Evolutionary conservation across 2,797 vertebrate genomes (phyloP).

Genomic region (Chlorospingus flavigularis): DNA sequence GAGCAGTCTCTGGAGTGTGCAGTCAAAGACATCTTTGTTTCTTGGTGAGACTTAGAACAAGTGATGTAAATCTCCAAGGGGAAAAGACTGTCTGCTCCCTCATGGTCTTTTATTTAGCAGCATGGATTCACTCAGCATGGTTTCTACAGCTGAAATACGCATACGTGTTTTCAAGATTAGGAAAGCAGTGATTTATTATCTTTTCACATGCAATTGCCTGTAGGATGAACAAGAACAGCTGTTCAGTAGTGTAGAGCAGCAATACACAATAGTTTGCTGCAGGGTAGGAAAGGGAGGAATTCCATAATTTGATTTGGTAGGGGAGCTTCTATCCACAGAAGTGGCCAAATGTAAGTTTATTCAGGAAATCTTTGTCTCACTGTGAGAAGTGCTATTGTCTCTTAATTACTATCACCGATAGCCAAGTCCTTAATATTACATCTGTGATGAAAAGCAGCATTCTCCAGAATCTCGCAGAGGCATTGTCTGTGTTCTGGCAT

Average conservation of each 20-base stretch:
- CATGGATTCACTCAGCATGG: background rate
- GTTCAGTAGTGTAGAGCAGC: slow-evolving; percentile 33
- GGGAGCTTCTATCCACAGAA: slow-evolving; percentile 8
- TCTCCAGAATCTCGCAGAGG: background rate
- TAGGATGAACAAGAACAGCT: slow-evolving; percentile 57
- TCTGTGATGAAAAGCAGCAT: slow-evolving; percentile 3
- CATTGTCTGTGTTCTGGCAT: background rate
- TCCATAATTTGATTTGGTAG: slow-evolving; percentile 36
- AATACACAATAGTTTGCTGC: slow-evolving; percentile 30
- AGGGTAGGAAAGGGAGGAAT: slow-evolving; percentile 36
- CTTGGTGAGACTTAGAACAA: background rate
- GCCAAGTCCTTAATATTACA: slow-evolving; percentile 33
- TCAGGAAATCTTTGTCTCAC: slow-evolving; percentile 19
- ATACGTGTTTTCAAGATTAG: background rate
- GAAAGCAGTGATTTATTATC: slow-evolving; percentile 54
- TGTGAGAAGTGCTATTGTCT: slow-evolving; percentile 35
- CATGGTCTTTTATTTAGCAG: background rate
- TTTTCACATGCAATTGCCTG: slow-evolving; percentile 49
- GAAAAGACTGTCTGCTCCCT: background rate
- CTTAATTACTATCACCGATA: background rate
- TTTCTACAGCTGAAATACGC: background rate
- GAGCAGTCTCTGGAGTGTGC: background rate
- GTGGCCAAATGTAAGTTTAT: slow-evolving; percentile 32
- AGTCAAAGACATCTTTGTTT: background rate
- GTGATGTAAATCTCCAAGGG: background rate